Evolutionary conservation across 2,888 invertebrate species (phyloP), one percentile per base, ranked within the genome.

Genomic region (Cenopis cana): DNA sequence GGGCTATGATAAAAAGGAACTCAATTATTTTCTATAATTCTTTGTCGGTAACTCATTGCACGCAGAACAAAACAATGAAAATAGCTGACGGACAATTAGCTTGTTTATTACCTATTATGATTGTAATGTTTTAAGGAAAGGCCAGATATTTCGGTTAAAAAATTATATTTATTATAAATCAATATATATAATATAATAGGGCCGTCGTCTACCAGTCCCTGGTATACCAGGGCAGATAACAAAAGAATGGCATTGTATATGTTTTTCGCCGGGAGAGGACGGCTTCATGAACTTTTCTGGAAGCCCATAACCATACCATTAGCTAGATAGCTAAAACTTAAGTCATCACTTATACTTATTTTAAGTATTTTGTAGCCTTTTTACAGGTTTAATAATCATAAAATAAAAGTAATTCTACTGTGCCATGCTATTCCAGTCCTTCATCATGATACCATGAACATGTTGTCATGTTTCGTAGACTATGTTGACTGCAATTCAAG

Each of bases 1-100:
- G 60, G 41, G 41, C 41, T 41, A 41, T 14, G 14, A 46, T 14
- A 46, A n/a, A n/a, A 5, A n/a, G n/a, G 0, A 12, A 46, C 3
- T 12, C 41, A 46, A 11, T 12, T 38, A 8, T n/a, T 46, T 46
- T n/a, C 41, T 46, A 46, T 46, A n/a, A n/a, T n/a, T 46, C 14
- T 46, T 46, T 17, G 11, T 56, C 33, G 33, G 17, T n/a, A 54
- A 24, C 14, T 5, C 14, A 24, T 54, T 54, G 54, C 24, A 17
- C n/a, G 55, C 33, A 36, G 29, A 17, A n/a, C 33, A 56, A 55
- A n/a, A 55, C 29, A 33, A 56, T 33, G n/a, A 55, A 29, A 10
- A n/a, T 56, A n/a, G 9, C 17, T 33, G 29, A 55, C 10, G 17
- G 33, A 11, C 14, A 17, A 33, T 33, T 17, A 33, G 10, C 10